Percentiles rank a stretch among this genome's conserved stretches.
phyloP scores from a whole-genome alignment of 2,888 invertebrate genomes.

The Tryphoninae sp. region DNA sequence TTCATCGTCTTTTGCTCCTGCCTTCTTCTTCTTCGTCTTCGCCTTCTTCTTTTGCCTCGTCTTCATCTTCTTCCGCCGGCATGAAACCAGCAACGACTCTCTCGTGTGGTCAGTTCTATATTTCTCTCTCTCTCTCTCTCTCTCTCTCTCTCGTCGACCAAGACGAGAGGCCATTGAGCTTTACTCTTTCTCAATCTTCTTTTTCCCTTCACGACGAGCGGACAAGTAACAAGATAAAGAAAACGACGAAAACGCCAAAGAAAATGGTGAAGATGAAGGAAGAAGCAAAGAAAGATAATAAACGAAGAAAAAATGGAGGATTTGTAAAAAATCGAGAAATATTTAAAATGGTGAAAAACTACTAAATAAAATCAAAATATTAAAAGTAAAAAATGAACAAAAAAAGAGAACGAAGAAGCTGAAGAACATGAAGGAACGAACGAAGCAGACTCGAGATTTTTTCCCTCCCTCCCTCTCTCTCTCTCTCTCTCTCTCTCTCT shows the following conservation, averaged over 20 bases:
- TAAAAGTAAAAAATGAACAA: background rate
- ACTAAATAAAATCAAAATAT: constrained; percentile 17
- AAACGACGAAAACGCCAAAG: constrained; percentile 52
- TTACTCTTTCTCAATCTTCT: constrained; percentile 44
- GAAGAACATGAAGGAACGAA: constrained; percentile 1
- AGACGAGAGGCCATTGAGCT: constrained; percentile 25
- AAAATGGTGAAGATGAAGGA: constrained; percentile 29
- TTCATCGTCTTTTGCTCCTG: constrained; percentile 31
- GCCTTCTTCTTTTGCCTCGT: constrained; percentile 16
- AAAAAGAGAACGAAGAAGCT: background rate
- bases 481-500: constrained; percentile 20
- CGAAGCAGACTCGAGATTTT: background rate
- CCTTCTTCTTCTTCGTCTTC: constrained; percentile 35
- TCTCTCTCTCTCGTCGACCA: constrained; percentile 6
- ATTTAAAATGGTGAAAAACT: background rate
- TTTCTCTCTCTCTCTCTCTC: constrained; percentile 1
- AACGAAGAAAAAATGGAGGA: background rate
- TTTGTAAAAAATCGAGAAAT: background rate
- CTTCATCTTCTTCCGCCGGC: constrained; percentile 17
- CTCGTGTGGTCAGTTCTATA: constrained; percentile 4
- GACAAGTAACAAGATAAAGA: constrained; percentile 38
- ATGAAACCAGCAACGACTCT: constrained; percentile 4
- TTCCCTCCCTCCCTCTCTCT: background rate
- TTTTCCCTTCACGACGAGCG: constrained; percentile 69
- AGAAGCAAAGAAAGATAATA: background rate